These are phyloP conservation scores for Oncorhynchus clarkii DNA, from an alignment of 2,113 vertebrate species.

Conservation along the genomic window DNA sequence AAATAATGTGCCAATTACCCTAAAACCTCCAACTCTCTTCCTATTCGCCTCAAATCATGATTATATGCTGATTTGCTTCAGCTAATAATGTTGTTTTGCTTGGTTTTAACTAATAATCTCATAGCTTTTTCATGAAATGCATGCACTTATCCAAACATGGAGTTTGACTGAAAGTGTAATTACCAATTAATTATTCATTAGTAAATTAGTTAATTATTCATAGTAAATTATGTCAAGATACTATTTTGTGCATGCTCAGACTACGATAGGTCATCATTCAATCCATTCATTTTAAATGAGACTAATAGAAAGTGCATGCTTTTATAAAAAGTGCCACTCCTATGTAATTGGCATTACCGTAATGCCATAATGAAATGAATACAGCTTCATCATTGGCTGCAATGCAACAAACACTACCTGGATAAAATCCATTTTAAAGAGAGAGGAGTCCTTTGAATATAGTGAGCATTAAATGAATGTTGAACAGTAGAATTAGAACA, in stretches of 20 bases:
- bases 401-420: conserved; percentile 34
- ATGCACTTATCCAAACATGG: too few species aligned
- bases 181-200: too few species aligned
- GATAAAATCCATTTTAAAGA: conserved; percentile 33
- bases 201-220: too few species aligned
- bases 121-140: too few species aligned
- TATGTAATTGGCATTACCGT: too few species aligned
- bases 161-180: too few species aligned
- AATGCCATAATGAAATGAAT: background rate
- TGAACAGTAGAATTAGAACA: conserved; percentile 36
- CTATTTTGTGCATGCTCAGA: too few species aligned
- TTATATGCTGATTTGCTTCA: conserved; percentile 30
- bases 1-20: conserved; percentile 55
- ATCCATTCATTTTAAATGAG: too few species aligned
- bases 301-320: too few species aligned
- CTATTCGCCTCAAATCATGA: conserved; percentile 48
- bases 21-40: conserved; percentile 21
- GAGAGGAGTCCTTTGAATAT: conserved; percentile 32
- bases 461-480: conserved; percentile 44
- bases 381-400: background rate
- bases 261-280: too few species aligned
- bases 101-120: background rate
- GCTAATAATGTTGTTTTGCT: conserved; percentile 5
- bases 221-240: too few species aligned
- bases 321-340: too few species aligned